A percentile compares a stretch with the other conserved stretches of the same genome.
These are phyloP conservation scores for Cricetomys ansorgei DNA, from an alignment of 2,113 vertebrate genomes.

Conservation along the genomic window DNA sequence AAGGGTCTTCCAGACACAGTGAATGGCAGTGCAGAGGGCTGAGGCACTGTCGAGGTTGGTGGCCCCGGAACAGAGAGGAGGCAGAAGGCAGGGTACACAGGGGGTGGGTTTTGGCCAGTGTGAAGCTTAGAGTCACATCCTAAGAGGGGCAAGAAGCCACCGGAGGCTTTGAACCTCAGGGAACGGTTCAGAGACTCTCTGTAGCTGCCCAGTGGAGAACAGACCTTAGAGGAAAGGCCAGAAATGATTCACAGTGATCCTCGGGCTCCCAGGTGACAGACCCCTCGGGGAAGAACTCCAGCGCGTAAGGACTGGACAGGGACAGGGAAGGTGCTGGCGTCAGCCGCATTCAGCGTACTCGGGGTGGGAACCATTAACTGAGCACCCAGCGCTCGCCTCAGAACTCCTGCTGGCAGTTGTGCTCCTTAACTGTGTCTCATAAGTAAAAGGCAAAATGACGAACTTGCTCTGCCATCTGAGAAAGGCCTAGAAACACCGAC, in stretches of 20 bases:
- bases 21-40: background rate
- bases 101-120: background rate
- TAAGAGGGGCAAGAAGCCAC: background rate
- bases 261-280: background rate
- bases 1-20: background rate
- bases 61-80: background rate
- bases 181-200: background rate
- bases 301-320: too few relatives aligned
- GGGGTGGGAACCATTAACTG: fast-evolving
- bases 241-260: background rate
- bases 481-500: background rate
- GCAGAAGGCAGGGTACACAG: background rate
- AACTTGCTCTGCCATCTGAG: background rate
- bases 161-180: background rate
- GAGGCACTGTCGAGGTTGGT: background rate
- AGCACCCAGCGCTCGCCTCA: background rate
- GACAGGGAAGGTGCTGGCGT: background rate
- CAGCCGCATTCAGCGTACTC: background rate
- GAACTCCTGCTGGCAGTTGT: background rate
- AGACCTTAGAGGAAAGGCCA: background rate
- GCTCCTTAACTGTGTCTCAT: background rate
- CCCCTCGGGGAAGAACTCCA: fast-evolving
- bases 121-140: background rate
- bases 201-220: background rate
- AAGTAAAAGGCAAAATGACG: background rate